phyloP scores from a whole-genome alignment of 2,888 invertebrate species.

The Andrena fulva region DNA sequence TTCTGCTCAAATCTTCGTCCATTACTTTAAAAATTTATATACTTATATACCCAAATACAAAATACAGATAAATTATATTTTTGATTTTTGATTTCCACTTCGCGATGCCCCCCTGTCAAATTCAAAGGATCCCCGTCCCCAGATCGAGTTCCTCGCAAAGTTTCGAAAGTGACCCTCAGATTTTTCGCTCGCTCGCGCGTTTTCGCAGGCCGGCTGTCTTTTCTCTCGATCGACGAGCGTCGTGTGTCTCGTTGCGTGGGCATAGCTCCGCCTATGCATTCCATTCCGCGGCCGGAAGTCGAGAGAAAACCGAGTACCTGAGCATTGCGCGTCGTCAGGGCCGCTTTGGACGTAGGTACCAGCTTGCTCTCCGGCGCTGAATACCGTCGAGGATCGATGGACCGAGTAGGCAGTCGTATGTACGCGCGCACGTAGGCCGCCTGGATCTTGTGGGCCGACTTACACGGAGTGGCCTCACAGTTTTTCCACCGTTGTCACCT shows the following conservation, averaged over 20 bases:
- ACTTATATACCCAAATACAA: too few species aligned
- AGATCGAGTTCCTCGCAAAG: not conserved
- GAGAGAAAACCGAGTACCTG: constrained; percentile 66
- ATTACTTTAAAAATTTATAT: too few species aligned
- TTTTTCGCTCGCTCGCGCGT: constrained; percentile 1
- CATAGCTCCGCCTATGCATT: constrained; percentile 70
- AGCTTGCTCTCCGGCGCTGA: constrained; percentile 56
- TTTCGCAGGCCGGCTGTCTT: constrained; percentile 30
- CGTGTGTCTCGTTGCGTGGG: constrained; percentile 67
- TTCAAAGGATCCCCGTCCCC: too few species aligned
- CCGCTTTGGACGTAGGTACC: constrained; percentile 64
- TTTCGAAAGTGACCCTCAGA: not conserved
- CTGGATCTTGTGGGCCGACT: constrained; percentile 47
- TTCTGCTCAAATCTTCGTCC: too few species aligned
- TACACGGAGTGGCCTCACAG: constrained; percentile 35
- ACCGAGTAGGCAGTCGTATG: constrained; percentile 65
- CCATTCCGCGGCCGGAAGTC: constrained; percentile 72
- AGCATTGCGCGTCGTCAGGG: constrained; percentile 58
- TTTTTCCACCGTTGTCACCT: constrained; percentile 14
- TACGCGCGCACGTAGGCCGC: constrained; percentile 48
- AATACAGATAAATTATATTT: too few species aligned
- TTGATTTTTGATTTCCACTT: too few species aligned
- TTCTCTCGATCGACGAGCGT: constrained; percentile 53
- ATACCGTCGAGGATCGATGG: constrained; percentile 64
- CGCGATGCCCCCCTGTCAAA: too few species aligned